Evolutionary conservation across 2,888 invertebrate species (phyloP).

Genomic region (Eurytoma californica): DNA sequence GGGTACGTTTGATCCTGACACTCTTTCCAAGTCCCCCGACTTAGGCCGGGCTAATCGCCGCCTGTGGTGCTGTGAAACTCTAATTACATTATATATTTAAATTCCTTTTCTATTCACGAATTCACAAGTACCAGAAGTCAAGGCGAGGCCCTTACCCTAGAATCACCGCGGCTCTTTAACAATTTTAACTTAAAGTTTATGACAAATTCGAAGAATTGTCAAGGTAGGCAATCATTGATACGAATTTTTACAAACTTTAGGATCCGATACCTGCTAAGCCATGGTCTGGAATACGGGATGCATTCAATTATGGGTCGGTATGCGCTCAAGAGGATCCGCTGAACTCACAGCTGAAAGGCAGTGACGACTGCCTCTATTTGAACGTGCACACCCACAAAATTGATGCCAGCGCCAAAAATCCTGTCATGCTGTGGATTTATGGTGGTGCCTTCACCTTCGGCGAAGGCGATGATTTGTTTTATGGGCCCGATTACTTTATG

Average conservation of each 20-base stretch:
- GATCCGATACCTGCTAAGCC: conserved; percentile 59
- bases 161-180: no score
- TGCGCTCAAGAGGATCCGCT: conserved; percentile 15
- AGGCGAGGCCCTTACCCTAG: no score
- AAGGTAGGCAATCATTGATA: neutral
- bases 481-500: conserved; percentile 67
- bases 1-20: no score
- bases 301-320: conserved; percentile 63
- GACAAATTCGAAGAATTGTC: no score
- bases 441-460: conserved; percentile 62
- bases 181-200: no score
- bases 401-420: conserved; percentile 40
- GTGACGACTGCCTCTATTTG: conserved; percentile 63
- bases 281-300: conserved; percentile 59
- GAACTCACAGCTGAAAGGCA: conserved; percentile 34
- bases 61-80: no score
- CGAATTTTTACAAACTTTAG: conserved; percentile 31
- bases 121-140: no score
- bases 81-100: no score
- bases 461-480: conserved; percentile 60
- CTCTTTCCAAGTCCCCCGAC: no score
- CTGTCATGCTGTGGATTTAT: conserved; percentile 64
- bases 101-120: no score
- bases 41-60: no score
- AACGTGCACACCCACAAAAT: conserved; percentile 62